Percentiles rank a stretch among this genome's conserved stretches.
phyloP scores from a whole-genome alignment of 2,113 vertebrate genomes.

The Diphyllodes magnificus region DNA sequence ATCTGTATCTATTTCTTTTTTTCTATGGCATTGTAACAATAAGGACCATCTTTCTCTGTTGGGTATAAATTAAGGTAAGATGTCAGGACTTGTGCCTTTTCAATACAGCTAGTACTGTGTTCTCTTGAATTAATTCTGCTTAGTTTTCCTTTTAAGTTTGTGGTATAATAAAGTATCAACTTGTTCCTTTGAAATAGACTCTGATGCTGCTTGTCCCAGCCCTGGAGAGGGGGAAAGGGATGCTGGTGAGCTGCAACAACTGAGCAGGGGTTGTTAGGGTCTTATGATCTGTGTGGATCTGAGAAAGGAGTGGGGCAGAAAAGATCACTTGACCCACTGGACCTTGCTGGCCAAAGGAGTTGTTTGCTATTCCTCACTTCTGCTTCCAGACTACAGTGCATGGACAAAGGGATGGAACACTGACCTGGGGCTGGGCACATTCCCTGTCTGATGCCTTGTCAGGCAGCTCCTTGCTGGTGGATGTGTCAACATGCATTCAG shows the following conservation, averaged over 20 bases:
- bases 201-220: neutral
- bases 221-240: neutral
- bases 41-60: neutral
- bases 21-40: neutral
- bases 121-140: neutral
- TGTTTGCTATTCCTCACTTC: neutral
- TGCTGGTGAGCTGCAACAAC: neutral
- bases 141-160: neutral
- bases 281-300: neutral
- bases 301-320: neutral
- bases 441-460: neutral
- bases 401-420: neutral
- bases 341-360: neutral
- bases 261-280: neutral
- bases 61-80: neutral
- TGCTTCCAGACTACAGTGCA: neutral
- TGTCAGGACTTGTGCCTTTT: neutral
- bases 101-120: neutral
- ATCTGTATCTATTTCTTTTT: neutral
- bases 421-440: neutral
- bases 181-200: neutral
- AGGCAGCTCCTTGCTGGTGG: neutral
- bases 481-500: neutral
- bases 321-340: neutral
- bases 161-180: neutral